Evolutionary conservation across 2,113 vertebrate genomes (phyloP).

Genomic region (Paedocypris sp.): DNA sequence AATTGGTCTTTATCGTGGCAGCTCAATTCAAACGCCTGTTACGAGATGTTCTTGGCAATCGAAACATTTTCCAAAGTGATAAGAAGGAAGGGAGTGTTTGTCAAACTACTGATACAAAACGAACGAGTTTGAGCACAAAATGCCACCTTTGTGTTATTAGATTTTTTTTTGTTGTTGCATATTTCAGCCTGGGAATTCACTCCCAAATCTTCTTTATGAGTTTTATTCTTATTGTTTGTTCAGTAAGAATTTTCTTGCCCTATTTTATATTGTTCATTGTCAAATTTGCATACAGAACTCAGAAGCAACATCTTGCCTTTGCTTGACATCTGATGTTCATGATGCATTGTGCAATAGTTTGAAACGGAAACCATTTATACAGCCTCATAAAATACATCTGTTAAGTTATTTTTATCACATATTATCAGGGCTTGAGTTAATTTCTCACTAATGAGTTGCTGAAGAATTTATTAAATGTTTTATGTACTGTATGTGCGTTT

Average conservation of each 20-base stretch:
- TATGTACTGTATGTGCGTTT: neutral
- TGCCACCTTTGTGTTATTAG: too few relatives aligned
- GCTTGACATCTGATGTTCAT: neutral
- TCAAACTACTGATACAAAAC: neutral
- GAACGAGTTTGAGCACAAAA: constrained; percentile 1
- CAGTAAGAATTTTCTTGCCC: too few relatives aligned
- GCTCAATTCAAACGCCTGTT: constrained; percentile 20
- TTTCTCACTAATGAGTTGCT: neutral
- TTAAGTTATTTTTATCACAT: neutral
- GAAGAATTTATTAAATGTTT: neutral
- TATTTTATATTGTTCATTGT: too few relatives aligned
- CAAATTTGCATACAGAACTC: too few relatives aligned
- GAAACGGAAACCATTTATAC: neutral
- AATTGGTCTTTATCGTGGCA: constrained; percentile 19
- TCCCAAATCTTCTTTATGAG: too few relatives aligned
- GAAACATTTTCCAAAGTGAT: constrained; percentile 2
- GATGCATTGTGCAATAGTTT: neutral
- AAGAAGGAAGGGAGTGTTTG: constrained; percentile 5
- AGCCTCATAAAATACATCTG: neutral
- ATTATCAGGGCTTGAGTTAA: neutral
- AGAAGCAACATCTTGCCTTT: neutral
- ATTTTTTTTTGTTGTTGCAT: too few relatives aligned
- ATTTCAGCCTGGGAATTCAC: too few relatives aligned
- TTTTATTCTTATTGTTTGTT: too few relatives aligned
- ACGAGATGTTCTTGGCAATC: constrained; percentile 22